A percentile compares a stretch with the other conserved stretches of the same genome.
phyloP scores from a whole-genome alignment of 2,113 vertebrate genomes.

The Pholis gunnellus region DNA sequence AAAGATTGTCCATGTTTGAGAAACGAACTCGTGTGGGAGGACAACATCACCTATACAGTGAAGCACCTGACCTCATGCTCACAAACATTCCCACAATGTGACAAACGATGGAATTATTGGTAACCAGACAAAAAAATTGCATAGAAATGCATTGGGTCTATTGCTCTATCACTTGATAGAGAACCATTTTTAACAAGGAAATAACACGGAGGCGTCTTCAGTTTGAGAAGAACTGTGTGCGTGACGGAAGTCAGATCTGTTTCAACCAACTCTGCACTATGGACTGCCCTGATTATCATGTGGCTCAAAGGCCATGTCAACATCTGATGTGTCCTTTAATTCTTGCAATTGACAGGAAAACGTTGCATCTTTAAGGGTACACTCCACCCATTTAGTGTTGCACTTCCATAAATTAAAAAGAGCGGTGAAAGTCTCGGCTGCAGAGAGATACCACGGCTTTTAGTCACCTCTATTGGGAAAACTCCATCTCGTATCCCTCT shows the following conservation, averaged over 20 bases:
- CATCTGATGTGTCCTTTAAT: constrained; percentile 1
- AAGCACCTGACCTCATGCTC: neutral
- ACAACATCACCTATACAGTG: neutral
- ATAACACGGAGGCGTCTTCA: neutral
- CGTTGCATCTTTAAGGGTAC: neutral
- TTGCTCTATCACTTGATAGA: neutral
- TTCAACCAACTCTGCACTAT: neutral
- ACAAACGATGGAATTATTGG: neutral
- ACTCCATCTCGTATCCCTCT: neutral
- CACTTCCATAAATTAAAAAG: neutral
- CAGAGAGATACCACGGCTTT: neutral
- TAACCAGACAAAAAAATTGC: neutral
- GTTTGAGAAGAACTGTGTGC: neutral
- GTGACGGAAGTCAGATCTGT: neutral
- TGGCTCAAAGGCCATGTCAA: constrained; percentile 20
- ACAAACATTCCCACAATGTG: neutral
- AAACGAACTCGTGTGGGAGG: neutral
- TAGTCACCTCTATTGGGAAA: neutral
- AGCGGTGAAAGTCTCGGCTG: too few relatives aligned
- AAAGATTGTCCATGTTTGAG: neutral
- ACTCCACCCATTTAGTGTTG: neutral
- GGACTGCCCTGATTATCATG: neutral
- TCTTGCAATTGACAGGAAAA: neutral
- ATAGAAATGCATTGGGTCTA: neutral
- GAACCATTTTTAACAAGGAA: neutral